phyloP scores from a whole-genome alignment of 2,797 vertebrate species.

The Zalophus californianus region DNA sequence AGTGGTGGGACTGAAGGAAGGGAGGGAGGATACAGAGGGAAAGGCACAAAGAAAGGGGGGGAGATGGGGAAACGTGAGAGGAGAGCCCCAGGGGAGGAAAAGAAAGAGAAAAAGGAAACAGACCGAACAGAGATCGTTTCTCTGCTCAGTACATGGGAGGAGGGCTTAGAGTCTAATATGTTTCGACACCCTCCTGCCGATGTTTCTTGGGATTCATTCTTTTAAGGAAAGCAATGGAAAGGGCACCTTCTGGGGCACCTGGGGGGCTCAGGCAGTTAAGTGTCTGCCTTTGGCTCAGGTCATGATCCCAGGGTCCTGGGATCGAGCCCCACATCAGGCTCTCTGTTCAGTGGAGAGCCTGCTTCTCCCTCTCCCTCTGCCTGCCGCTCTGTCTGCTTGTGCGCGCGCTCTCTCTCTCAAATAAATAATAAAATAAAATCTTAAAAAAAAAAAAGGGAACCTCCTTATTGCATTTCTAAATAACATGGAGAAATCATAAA shows the following conservation, averaged over 20 bases:
- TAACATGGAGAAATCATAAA: slow-evolving; percentile 14
- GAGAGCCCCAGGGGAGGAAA: not conserved
- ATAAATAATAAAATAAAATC: no score
- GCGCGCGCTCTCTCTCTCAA: no score
- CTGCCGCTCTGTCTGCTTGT: no score
- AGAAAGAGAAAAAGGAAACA: not conserved
- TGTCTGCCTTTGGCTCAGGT: no score
- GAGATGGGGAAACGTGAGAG: not conserved
- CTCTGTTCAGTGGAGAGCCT: no score
- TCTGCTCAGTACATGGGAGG: not conserved
- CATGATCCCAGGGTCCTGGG: no score
- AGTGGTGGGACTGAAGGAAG: not conserved
- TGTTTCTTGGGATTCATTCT: not conserved
- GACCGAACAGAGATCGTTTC: no score
- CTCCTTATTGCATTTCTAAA: not conserved
- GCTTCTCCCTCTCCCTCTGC: no score
- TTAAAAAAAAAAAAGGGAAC: not conserved
- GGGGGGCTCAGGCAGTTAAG: no score
- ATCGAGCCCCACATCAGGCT: no score
- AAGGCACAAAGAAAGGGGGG: not conserved
- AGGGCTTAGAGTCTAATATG: not conserved
- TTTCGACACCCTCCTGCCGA: rapidly evolving
- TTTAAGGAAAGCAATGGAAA: not conserved
- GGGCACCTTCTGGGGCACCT: not conserved
- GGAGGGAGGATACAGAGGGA: not conserved